phyloP scores from a whole-genome alignment of 2,888 invertebrate genomes.

The Cantharis nigra region DNA sequence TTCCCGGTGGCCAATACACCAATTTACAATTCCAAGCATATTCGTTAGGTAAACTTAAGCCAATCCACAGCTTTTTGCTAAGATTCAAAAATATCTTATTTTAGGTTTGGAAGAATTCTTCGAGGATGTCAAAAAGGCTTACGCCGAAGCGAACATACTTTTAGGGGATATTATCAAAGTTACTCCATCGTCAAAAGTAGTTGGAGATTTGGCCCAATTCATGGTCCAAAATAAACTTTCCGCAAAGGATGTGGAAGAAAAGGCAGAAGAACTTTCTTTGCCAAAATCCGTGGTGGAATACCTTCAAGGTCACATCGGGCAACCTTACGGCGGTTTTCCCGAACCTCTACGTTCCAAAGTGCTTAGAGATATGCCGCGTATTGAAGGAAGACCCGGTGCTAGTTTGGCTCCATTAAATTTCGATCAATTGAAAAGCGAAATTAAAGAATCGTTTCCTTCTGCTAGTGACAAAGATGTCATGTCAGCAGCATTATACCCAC shows the following conservation, averaged over 20 bases:
- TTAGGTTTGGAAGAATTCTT: slow-evolving; percentile 90
- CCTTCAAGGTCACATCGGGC: slow-evolving; percentile 93
- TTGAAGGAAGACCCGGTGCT: slow-evolving; percentile 91
- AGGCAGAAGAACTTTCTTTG: slow-evolving; percentile 95
- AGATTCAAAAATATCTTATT: not conserved
- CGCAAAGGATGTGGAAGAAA: slow-evolving; percentile 78
- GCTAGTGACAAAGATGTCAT: slow-evolving; percentile 86
- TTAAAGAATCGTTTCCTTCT: slow-evolving; percentile 76
- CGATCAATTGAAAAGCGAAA: slow-evolving; percentile 71
- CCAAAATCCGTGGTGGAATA: slow-evolving; percentile 97
- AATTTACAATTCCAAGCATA: slow-evolving; percentile 99
- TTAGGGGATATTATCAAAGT: slow-evolving; percentile 98
- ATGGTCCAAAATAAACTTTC: slow-evolving; percentile 98
- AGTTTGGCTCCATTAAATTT: slow-evolving; percentile 85
- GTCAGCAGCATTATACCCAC: slow-evolving; percentile 95
- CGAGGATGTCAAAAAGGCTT: slow-evolving; percentile 94
- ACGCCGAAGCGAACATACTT: slow-evolving; percentile 90
- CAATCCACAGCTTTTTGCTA: not conserved
- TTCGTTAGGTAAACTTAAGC: slow-evolving; percentile 66
- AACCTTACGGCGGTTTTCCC: slow-evolving; percentile 95
- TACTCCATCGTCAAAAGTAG: slow-evolving; percentile 98
- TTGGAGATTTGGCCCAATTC: slow-evolving; percentile 98
- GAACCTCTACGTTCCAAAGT: slow-evolving; percentile 90
- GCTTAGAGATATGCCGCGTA: slow-evolving; percentile 81
- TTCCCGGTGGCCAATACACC: slow-evolving; percentile 99